Evolutionary conservation across 2,113 vertebrate species (phyloP).

Genomic region (Oryzias woworae): DNA sequence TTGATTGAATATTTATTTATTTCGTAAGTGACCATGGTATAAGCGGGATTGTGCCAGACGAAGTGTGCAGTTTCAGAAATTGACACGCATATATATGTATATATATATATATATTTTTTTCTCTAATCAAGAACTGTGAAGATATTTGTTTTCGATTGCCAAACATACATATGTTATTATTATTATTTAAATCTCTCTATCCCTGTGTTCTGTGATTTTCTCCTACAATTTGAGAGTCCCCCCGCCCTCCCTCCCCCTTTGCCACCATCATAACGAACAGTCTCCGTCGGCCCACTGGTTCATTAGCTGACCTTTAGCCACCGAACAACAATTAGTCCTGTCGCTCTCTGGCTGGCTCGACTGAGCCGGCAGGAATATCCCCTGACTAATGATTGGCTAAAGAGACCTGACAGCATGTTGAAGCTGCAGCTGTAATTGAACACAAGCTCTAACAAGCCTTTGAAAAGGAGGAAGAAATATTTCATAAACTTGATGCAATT

Average conservation of each 20-base stretch:
- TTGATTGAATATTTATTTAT: too few relatives aligned
- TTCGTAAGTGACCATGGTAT: too few relatives aligned
- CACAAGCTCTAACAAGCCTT: conserved; percentile 85
- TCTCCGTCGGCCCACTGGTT: conserved; percentile 80
- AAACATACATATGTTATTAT: too few relatives aligned
- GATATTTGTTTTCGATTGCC: too few relatives aligned
- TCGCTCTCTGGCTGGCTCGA: conserved; percentile 64
- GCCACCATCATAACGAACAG: conserved; percentile 51
- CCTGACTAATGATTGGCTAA: conserved; percentile 88
- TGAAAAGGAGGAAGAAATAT: conserved; percentile 84
- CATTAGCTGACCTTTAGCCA: conserved; percentile 87
- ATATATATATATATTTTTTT: too few relatives aligned
- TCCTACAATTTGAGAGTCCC: conserved; percentile 69
- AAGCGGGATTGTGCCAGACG: too few relatives aligned
- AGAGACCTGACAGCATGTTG: conserved; percentile 85
- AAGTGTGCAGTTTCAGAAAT: too few relatives aligned
- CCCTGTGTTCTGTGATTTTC: conserved; percentile 78
- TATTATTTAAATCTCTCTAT: conserved; percentile 44
- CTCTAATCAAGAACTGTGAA: too few relatives aligned
- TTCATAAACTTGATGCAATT: conserved; percentile 88
- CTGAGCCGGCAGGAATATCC: conserved; percentile 73
- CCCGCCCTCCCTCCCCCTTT: conserved; percentile 2
- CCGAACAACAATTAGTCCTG: conserved; percentile 85
- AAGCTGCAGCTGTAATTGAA: conserved; percentile 86
- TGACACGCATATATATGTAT: too few relatives aligned